Evolutionary conservation across 2,888 invertebrate species (phyloP).

Genomic region (Caradrina clavipalpis): DNA sequence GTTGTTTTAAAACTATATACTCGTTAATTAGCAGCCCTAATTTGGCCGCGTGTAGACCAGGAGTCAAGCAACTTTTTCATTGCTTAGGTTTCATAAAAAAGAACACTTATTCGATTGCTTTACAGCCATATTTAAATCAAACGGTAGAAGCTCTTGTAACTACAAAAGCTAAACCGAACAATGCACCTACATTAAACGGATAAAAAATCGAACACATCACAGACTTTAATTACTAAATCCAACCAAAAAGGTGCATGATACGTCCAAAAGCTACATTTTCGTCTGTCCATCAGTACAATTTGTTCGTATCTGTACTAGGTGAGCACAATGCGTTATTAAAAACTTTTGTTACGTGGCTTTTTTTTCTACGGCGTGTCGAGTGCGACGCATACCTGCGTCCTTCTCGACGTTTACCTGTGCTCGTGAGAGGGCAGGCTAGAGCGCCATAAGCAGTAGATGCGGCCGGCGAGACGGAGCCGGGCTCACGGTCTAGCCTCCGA

Average conservation of each 20-base stretch:
- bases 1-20: neutral
- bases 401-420: constrained; percentile 85
- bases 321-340: constrained; percentile 82
- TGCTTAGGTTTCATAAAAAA: neutral
- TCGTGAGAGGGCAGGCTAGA: constrained; percentile 79
- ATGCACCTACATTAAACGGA: constrained; percentile 20
- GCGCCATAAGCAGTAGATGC: constrained; percentile 68
- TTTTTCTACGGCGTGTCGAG: constrained; percentile 71
- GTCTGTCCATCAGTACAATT: constrained; percentile 58
- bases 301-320: constrained; percentile 71
- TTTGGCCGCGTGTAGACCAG: neutral
- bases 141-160: constrained; percentile 6
- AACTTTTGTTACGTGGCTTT: constrained; percentile 86
- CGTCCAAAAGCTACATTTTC: constrained; percentile 53
- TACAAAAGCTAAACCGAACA: constrained; percentile 23
- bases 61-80: neutral
- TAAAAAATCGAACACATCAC: constrained; percentile 53
- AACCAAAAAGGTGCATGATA: constrained; percentile 60
- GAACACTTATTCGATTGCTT: neutral
- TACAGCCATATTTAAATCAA: neutral
- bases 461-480: constrained; percentile 37
- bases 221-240: constrained; percentile 57
- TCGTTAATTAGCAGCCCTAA: constrained; percentile 3
- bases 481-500: neutral
- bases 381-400: constrained; percentile 84